Base-by-base conservation (phyloP, 2,797 vertebrate genomes). In the Helicolenus hilgendorfi region DNA sequence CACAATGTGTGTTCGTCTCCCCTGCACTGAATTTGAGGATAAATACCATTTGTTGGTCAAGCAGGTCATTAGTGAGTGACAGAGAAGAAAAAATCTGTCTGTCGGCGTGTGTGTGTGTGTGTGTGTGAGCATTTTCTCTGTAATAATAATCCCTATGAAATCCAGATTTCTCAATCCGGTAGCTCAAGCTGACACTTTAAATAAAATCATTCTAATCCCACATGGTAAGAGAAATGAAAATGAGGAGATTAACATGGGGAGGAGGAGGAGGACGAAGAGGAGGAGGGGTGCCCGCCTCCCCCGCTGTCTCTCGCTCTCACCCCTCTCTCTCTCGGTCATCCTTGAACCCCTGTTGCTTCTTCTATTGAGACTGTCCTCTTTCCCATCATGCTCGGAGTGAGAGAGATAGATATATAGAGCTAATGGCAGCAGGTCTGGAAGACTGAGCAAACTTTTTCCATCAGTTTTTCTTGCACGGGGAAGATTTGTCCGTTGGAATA, bases 161-260 rank as follows among this genome's bases (percentile, higher is more conserved):
- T 98, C 98, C 98, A 98, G 98, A 98, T 98, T 98, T 96, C 98
- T 98, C 98, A 98, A 99, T 99, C 98, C 97, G 97, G 96, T 94
- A 98, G 98, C 98, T 98, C 98, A 99, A 98, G 98, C 98, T 98
- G 98, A 98, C 98, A 98, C 98, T 99, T 98, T 99, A 98, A 99
- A 99, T 99, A 99, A 99, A 99, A 99, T 98, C 98, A 98, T 98
- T 98, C 98, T 99, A 99, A 99, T 99, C 96, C 98, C 98, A 98
- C 98, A 97, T 98, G 97, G 98, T 98, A 98, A 98, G 97, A 98
- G 98, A 99, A 98, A 99, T 99, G 98, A 99, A 99, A 99, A 98
- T 99, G 98, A 98, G 97, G 98, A 98, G 98, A 99, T 99, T 99
- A 99, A 98, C 97, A 97, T 97, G 97, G 96, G 63, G 71, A 75